A percentile compares a stretch with the other conserved stretches of the same genome.
phyloP scores from a whole-genome alignment of 2,888 invertebrate species.

The Dinocampus coccinellae region DNA sequence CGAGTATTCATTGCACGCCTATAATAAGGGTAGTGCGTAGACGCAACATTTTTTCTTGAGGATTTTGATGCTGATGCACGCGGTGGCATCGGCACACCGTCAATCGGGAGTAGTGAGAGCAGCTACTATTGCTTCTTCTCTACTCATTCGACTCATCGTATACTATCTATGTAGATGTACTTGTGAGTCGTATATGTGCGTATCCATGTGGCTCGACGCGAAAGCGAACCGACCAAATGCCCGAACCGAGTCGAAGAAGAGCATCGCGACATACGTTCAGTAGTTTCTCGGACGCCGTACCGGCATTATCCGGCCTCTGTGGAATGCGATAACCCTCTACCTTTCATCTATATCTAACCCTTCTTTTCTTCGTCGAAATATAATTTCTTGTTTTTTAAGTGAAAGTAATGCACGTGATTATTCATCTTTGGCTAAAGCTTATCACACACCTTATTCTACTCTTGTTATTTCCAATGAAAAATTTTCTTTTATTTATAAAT shows the following conservation, averaged over 20 bases:
- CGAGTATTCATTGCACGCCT: too few species aligned
- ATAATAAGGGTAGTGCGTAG: constrained; percentile 25
- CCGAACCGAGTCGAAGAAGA: constrained; percentile 65
- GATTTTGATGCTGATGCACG: background rate
- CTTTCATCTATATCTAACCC: constrained; percentile 10
- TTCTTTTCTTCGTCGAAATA: background rate
- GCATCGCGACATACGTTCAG: constrained; percentile 67
- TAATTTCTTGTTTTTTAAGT: background rate
- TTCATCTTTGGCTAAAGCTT: too few species aligned
- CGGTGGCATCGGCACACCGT: constrained; percentile 24
- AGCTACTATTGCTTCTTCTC: constrained; percentile 27
- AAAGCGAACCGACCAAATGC: constrained; percentile 49
- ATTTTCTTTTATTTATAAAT: background rate
- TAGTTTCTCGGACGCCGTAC: constrained; percentile 68
- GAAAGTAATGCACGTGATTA: too few species aligned
- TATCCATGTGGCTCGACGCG: constrained; percentile 41
- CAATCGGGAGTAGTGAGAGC: constrained; percentile 21
- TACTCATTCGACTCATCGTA: constrained; percentile 20
- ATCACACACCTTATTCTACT: too few species aligned
- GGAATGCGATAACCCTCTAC: constrained; percentile 52
- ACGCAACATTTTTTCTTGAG: background rate
- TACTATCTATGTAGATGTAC: constrained; percentile 22
- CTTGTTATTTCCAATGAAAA: too few species aligned
- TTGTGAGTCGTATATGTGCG: constrained; percentile 37
- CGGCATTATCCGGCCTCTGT: constrained; percentile 64